phyloP scores from a whole-genome alignment of 2,888 invertebrate genomes.

The Amaurobius ferox region DNA sequence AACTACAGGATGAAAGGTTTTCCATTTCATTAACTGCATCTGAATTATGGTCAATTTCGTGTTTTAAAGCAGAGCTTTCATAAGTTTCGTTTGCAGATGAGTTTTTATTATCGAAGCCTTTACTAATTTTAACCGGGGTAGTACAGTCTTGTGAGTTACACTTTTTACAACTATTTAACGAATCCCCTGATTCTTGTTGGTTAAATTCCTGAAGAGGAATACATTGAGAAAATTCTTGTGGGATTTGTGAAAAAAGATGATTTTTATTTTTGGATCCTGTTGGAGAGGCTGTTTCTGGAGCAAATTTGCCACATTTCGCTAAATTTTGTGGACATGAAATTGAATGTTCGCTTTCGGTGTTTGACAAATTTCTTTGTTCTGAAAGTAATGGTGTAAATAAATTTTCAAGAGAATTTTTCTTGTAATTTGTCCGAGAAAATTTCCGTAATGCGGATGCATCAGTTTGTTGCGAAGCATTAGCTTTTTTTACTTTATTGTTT shows the following conservation, averaged over 20 bases:
- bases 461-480: conserved; percentile 7
- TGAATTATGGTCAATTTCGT: background rate
- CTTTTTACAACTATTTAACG: background rate
- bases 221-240: background rate
- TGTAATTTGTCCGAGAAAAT: background rate
- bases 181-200: background rate
- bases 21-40: background rate
- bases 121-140: background rate
- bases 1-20: background rate
- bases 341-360: background rate
- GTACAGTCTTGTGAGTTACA: background rate
- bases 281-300: background rate
- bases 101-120: conserved; percentile 17
- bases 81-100: conserved; percentile 4
- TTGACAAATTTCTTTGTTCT: background rate
- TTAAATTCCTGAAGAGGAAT: conserved; percentile 17
- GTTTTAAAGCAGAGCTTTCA: background rate
- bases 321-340: background rate
- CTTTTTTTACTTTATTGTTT: background rate
- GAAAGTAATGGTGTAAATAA: background rate
- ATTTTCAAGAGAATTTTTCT: background rate
- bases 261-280: background rate
- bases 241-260: background rate
- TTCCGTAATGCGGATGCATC: background rate
- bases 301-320: background rate